These are phyloP conservation scores for Stenotaenia linearis DNA, from an alignment of 2,888 invertebrate genomes.

Conservation along the genomic window DNA sequence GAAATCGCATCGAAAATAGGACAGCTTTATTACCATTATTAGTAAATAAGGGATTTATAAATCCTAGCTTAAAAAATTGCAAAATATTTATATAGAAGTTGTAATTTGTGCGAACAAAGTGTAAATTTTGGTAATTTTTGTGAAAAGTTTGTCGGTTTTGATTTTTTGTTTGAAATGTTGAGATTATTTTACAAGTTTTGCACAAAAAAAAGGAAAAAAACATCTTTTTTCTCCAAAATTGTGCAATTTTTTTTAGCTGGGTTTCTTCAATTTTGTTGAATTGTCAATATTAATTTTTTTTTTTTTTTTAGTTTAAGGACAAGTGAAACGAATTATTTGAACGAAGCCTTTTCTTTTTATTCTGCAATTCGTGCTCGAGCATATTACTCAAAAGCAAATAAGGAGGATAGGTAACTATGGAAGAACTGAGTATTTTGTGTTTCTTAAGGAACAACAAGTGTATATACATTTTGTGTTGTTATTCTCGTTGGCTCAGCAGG, in stretches of 20 bases:
- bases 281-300: not conserved
- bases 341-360: conserved; percentile 95
- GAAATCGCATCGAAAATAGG: conserved; percentile 98
- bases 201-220: no score
- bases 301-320: conserved; percentile 70
- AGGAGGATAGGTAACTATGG: conserved; percentile 76
- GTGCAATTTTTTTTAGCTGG: no score
- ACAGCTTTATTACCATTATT: conserved; percentile 96
- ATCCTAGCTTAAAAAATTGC: no score
- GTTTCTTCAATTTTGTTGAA: no score
- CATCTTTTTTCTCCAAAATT: no score
- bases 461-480: not conserved
- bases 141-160: no score
- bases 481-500: conserved; percentile 41
- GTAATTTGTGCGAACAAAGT: no score
- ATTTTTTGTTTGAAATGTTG: no score
- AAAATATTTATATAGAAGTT: no score
- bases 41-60: conserved; percentile 64
- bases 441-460: not conserved
- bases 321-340: conserved; percentile 91
- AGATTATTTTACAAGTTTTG: no score
- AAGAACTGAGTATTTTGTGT: no score
- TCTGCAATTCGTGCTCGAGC: conserved; percentile 87
- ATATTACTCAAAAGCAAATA: conserved; percentile 87
- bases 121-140: no score